These are phyloP conservation scores for Parambassis ranga DNA, from an alignment of 2,797 vertebrate genomes.

Conservation along the genomic window DNA sequence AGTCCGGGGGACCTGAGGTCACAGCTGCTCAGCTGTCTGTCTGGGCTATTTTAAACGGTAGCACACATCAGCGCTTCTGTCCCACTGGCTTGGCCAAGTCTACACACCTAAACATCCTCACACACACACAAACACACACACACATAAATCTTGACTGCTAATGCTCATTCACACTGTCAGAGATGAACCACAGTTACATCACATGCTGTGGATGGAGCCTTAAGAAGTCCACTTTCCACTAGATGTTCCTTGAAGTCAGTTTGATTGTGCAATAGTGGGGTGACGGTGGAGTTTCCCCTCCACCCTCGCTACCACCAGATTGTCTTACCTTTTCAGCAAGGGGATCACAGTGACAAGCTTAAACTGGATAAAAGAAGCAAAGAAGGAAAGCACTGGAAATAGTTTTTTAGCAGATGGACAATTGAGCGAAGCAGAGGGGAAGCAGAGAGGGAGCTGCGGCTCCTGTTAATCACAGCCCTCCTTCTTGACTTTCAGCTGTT, in stretches of 20 bases:
- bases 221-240: not conserved
- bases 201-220: not conserved
- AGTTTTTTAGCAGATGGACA: constrained; percentile 60
- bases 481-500: constrained; percentile 42
- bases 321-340: constrained; percentile 60
- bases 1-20: constrained; percentile 71
- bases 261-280: not conserved
- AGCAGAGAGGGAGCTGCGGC: constrained; percentile 34
- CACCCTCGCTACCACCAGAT: constrained; percentile 1
- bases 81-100: constrained; percentile 45
- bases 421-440: constrained; percentile 32
- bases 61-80: constrained; percentile 76
- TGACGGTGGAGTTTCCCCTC: not conserved
- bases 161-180: constrained; percentile 4
- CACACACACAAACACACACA: constrained; percentile 14
- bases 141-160: not conserved
- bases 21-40: constrained; percentile 79
- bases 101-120: constrained; percentile 32
- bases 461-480: constrained; percentile 41
- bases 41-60: constrained; percentile 75
- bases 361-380: constrained; percentile 23
- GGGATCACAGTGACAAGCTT: constrained; percentile 45
- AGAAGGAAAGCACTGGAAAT: constrained; percentile 49
- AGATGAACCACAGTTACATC: not conserved
- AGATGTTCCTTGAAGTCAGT: constrained; percentile 22